These are phyloP conservation scores for Macrophya alboannulata DNA, from an alignment of 2,888 invertebrate species.

Conservation along the genomic window DNA sequence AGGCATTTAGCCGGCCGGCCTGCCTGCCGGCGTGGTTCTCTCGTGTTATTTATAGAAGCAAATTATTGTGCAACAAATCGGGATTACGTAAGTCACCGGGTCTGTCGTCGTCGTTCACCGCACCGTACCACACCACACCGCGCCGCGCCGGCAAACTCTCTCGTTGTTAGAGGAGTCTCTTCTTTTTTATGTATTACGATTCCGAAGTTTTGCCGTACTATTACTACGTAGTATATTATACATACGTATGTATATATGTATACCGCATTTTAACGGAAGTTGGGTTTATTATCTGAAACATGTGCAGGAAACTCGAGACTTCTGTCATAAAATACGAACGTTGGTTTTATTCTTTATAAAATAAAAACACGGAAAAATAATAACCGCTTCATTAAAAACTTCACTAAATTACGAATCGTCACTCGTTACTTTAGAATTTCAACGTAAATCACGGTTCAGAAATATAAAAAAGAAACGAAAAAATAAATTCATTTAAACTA, in stretches of 20 bases:
- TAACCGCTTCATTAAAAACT: background rate
- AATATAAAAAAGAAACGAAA: background rate
- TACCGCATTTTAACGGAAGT: constrained; percentile 30
- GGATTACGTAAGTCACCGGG: constrained; percentile 73
- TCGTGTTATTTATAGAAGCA: constrained; percentile 76
- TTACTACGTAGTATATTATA: constrained; percentile 1
- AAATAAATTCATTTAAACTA: background rate
- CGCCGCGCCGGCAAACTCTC: background rate
- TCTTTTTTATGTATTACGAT: background rate
- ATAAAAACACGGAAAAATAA: constrained; percentile 11
- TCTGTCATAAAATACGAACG: background rate
- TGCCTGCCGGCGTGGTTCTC: constrained; percentile 67
- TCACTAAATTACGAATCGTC: background rate
- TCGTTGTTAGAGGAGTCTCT: background rate
- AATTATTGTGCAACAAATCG: constrained; percentile 78
- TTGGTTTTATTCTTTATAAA: background rate
- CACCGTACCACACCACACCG: background rate
- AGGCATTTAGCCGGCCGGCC: constrained; percentile 61
- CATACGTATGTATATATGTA: background rate
- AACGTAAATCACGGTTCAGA: background rate
- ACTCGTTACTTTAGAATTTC: background rate
- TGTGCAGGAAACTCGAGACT: constrained; percentile 11
- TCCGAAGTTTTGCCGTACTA: background rate
- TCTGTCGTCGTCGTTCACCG: constrained; percentile 20
- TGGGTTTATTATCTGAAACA: constrained; percentile 2